Evolutionary conservation across 2,113 vertebrate genomes (phyloP).

Genomic region (Eretmochelys imbricata): DNA sequence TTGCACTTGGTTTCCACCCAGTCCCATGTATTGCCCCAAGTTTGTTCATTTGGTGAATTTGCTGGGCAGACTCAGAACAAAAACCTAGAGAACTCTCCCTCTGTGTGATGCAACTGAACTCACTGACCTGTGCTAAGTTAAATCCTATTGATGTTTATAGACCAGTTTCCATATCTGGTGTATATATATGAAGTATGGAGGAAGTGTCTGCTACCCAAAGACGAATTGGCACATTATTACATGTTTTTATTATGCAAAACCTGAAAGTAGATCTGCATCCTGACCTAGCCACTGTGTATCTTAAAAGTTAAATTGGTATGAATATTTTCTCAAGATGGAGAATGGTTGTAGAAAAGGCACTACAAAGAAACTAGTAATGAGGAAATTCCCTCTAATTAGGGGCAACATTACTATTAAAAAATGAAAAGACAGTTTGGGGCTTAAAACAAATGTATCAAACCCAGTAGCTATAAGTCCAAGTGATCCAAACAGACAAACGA

Average conservation of each 20-base stretch:
- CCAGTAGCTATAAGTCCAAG: not conserved
- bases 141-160: not conserved
- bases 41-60: fast-evolving
- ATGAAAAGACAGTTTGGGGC: not conserved
- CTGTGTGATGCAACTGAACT: not conserved
- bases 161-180: not conserved
- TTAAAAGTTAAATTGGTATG: not conserved
- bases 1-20: not conserved
- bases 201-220: not conserved
- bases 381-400: not conserved
- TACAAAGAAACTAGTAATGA: not conserved
- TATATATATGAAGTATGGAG: not conserved
- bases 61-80: not conserved
- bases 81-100: not conserved
- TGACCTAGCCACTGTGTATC: not conserved
- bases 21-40: not conserved
- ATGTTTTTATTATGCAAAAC: not conserved
- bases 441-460: not conserved
- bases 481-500: not conserved
- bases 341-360: not conserved
- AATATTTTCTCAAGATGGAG: not conserved
- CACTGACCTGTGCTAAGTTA: not conserved
- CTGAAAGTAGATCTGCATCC: fast-evolving
- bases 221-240: not conserved
- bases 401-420: not conserved